Base-by-base conservation (phyloP, 37 sponge, comb jelly and placozoan species). In the Oopsacas minuta region DNA sequence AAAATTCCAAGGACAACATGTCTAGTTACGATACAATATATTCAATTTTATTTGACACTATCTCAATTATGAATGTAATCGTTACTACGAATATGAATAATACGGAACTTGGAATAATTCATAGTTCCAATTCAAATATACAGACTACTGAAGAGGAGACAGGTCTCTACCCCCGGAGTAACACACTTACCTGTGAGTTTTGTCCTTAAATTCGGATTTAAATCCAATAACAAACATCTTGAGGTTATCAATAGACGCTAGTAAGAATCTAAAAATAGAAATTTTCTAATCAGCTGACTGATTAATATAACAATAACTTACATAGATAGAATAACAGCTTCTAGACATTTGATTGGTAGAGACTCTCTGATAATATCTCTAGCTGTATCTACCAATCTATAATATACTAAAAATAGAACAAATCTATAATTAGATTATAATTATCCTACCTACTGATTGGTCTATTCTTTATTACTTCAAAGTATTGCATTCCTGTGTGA, bases 401-500 rank as follows among this genome's bases (percentile, higher is more conserved):
- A 36, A n/a, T 87, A 49, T 81, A 25, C 17, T 22, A 8, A 85
- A 38, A 36, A 81, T 84, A 34, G 30, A 7, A 61, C 17, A 46
- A n/a, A n/a, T n/a, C n/a, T n/a, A n/a, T n/a, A n/a, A n/a, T n/a
- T n/a, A n/a, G n/a, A n/a, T n/a, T 15, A 8, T 17, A 83, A n/a
- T 12, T 23, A 22, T 52, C 22, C 23, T 30, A 90, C 95, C 95
- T 89, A 39, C 91, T 88, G 36, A 94, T 39, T n/a, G 92, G 89
- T 39, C 94, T 84, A 38, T 85, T 87, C 81, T 92, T 97, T 39
- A 52, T 85, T 28, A 97, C 91, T n/a, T 97, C 94, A 90, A 94
- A 97, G 81, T 94, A 97, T 53, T 97, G 97, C 37, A 91, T 91
- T 0, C 97, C 97, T n/a, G 97, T 97, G 90, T 94, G 91, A 51